A percentile compares a stretch with the other conserved stretches of the same genome.
phyloP scores from a whole-genome alignment of 1,140 invertebrate genomes.

The Panagrolaimus sp. region DNA sequence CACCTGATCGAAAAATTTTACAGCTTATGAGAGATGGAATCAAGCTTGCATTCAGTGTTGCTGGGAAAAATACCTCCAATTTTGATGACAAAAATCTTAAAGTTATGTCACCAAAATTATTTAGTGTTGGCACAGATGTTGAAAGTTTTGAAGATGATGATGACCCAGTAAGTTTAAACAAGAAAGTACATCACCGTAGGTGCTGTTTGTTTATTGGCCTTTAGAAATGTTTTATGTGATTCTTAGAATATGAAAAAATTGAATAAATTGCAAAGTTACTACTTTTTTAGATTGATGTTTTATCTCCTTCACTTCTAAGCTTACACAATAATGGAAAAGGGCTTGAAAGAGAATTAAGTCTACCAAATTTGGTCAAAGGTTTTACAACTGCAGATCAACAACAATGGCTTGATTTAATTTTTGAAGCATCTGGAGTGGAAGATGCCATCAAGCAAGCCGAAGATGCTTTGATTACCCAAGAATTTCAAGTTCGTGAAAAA shows the following conservation, averaged over 20 bases:
- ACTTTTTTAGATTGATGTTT: slow-evolving; percentile 34
- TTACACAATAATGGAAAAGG: slow-evolving; percentile 28
- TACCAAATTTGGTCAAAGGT: slow-evolving; percentile 28
- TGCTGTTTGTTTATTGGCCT: too few species aligned
- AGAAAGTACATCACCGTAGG: too few species aligned
- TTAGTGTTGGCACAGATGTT: slow-evolving; percentile 34
- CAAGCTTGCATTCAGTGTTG: slow-evolving; percentile 31
- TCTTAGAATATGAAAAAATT: too few species aligned
- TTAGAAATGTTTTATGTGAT: too few species aligned
- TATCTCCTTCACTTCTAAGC: slow-evolving; percentile 35
- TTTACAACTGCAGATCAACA: slow-evolving; percentile 25
- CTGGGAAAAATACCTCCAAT: slow-evolving; percentile 32
- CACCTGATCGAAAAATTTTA: background rate
- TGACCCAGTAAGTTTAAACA: slow-evolving; percentile 22
- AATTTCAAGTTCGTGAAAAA: background rate
- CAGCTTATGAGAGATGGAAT: slow-evolving; percentile 36
- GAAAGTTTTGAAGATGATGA: slow-evolving; percentile 20
- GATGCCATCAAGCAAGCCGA: slow-evolving; percentile 26
- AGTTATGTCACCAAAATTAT: slow-evolving; percentile 47
- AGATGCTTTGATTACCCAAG: background rate
- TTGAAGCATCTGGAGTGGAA: slow-evolving; percentile 24
- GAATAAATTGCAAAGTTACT: too few species aligned
- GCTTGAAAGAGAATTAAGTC: slow-evolving; percentile 29
- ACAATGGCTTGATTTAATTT: slow-evolving; percentile 27
- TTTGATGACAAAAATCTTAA: slow-evolving; percentile 44